Conservation (phyloP, 2,113 vertebrate genomes). For the Eudyptes chrysolophus region DNA sequence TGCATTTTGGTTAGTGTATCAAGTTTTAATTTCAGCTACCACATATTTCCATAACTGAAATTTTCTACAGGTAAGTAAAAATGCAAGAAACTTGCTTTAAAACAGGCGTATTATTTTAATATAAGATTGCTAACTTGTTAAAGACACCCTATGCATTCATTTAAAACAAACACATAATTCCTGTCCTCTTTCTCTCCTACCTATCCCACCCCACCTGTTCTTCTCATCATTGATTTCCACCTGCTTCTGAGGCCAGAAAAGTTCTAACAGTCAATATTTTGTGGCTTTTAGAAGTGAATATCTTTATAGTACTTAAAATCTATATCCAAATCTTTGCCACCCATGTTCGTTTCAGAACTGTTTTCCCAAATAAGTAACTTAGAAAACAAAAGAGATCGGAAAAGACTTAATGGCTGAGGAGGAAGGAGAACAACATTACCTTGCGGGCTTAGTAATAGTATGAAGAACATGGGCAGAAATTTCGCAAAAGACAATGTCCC, state of each 20-base stretch:
- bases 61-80: neutral
- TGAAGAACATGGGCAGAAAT: neutral
- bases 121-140: neutral
- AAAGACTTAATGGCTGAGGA: neutral
- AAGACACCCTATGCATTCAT: neutral
- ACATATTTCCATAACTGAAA: neutral
- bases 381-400: neutral
- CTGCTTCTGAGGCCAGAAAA: neutral
- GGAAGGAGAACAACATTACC: neutral
- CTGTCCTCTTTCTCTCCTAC: accelerated
- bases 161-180: neutral
- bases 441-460: neutral
- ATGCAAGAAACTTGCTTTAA: neutral
- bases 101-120: neutral
- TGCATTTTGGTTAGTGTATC: neutral
- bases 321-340: neutral
- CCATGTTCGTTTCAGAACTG: neutral
- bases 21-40: neutral
- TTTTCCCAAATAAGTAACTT: neutral
- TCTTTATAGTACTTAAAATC: neutral
- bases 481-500: neutral
- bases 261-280: neutral
- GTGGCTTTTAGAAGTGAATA: neutral
- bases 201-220: neutral
- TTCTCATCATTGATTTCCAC: neutral